Evolutionary conservation across 2,113 vertebrate genomes (phyloP).

Genomic region (Columba livia): DNA sequence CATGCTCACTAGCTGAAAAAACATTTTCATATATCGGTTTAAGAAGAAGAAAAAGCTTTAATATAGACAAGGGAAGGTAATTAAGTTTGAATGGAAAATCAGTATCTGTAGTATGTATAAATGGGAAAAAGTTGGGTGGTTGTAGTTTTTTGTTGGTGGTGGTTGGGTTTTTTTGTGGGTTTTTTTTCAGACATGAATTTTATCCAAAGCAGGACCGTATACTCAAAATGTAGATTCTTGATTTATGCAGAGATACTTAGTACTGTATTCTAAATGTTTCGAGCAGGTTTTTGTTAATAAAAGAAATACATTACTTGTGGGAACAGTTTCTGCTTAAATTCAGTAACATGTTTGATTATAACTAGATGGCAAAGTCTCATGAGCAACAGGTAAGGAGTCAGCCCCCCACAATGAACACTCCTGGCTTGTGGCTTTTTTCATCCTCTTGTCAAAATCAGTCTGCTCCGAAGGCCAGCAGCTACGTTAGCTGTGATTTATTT

Average conservation of each 20-base stretch:
- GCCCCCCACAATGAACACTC: not conserved
- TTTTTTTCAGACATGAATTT: conserved; percentile 3
- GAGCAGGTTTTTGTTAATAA: not conserved
- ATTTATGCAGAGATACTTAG: not conserved
- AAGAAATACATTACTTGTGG: not conserved
- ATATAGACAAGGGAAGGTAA: not conserved
- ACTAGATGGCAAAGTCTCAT: not conserved
- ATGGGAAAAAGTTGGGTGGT: not conserved
- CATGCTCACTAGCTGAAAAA: conserved; percentile 46
- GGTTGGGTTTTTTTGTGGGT: not conserved
- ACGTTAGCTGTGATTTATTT: not conserved
- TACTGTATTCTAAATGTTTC: not conserved
- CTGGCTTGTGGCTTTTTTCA: not conserved
- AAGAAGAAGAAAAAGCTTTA: not conserved
- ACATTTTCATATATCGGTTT: not conserved
- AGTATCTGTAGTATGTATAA: not conserved
- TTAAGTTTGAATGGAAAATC: conserved; percentile 11
- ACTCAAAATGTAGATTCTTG: conserved; percentile 4
- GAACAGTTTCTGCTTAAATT: not conserved
- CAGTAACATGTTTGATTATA: not conserved
- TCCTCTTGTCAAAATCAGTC: not conserved
- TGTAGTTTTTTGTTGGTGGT: no score
- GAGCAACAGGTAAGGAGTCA: not conserved
- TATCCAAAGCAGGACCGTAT: not conserved
- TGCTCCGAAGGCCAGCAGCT: not conserved